These are phyloP conservation scores for Morpho deidamia DNA, from an alignment of 2,888 invertebrate genomes.

Conservation along the genomic window DNA sequence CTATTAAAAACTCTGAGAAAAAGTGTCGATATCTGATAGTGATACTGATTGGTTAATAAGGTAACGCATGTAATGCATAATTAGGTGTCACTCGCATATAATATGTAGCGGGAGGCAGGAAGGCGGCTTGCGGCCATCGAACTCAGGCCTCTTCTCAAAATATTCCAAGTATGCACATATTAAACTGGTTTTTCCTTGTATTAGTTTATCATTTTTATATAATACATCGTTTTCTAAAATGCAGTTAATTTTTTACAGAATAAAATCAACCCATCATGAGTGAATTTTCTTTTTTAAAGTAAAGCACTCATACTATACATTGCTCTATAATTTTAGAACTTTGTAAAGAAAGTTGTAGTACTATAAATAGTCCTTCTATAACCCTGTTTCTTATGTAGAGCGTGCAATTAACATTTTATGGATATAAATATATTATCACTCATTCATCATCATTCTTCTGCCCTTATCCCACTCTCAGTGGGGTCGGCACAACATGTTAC, in stretches of 20 bases:
- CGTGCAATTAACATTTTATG: not conserved
- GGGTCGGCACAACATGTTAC: too few relatives aligned
- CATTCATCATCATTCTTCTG: too few relatives aligned
- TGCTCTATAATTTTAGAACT: slow-evolving; percentile 16
- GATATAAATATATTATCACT: not conserved
- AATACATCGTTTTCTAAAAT: slow-evolving; percentile 44
- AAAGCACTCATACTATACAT: not conserved
- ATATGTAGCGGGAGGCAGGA: slow-evolving; percentile 32
- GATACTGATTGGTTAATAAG: slow-evolving; percentile 23
- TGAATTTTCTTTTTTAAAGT: not conserved
- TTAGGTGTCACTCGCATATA: slow-evolving; percentile 32
- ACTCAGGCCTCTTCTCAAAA: slow-evolving; percentile 69
- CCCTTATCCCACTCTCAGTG: too few relatives aligned
- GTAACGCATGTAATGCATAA: slow-evolving; percentile 28
- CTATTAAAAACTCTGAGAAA: slow-evolving; percentile 15
- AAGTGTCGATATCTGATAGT: slow-evolving; percentile 17
- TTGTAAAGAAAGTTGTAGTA: slow-evolving; percentile 25
- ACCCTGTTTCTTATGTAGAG: slow-evolving; percentile 6
- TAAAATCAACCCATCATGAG: not conserved
- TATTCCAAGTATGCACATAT: slow-evolving; percentile 76
- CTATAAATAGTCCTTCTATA: slow-evolving; percentile 23
- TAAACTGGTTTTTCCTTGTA: slow-evolving; percentile 72
- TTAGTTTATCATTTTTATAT: slow-evolving; percentile 65
- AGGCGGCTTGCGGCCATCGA: slow-evolving; percentile 58
- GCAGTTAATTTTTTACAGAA: not conserved